phyloP scores from a whole-genome alignment of 2,113 vertebrate genomes.

The Cyphomyrus plagiostoma region DNA sequence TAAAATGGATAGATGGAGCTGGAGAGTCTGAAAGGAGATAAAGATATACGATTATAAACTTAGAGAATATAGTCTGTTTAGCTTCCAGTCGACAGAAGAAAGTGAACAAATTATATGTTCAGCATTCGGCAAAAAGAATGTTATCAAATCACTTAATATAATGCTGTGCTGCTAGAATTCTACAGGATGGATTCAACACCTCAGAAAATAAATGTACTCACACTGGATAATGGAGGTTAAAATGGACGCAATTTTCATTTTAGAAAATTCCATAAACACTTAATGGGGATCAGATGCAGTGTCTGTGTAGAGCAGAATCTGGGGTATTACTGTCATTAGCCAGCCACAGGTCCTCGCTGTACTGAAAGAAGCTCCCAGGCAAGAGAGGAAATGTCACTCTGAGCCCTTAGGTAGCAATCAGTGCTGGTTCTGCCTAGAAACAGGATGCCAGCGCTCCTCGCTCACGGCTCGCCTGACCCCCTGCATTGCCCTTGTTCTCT shows the following conservation, averaged over 20 bases:
- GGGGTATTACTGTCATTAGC: not conserved
- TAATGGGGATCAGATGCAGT: not conserved
- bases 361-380: not conserved
- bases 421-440: not conserved
- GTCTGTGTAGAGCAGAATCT: not conserved
- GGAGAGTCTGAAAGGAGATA: not conserved
- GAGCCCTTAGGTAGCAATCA: not conserved
- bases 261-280: not conserved
- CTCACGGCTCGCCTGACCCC: not conserved
- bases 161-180: not conserved
- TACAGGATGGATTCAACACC: not conserved
- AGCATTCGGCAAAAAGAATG: not conserved
- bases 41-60: not conserved
- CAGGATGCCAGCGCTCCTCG: not conserved
- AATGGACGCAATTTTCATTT: not conserved
- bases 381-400: not conserved
- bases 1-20: not conserved
- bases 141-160: not conserved
- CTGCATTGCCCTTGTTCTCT: not conserved
- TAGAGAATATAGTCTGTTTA: not conserved
- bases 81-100: not conserved
- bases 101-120: not conserved
- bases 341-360: not conserved
- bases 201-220: not conserved
- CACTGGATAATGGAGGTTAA: not conserved